Evolutionary conservation across 2,113 vertebrate species (phyloP).

Genomic region (Desmodus rotundus): DNA sequence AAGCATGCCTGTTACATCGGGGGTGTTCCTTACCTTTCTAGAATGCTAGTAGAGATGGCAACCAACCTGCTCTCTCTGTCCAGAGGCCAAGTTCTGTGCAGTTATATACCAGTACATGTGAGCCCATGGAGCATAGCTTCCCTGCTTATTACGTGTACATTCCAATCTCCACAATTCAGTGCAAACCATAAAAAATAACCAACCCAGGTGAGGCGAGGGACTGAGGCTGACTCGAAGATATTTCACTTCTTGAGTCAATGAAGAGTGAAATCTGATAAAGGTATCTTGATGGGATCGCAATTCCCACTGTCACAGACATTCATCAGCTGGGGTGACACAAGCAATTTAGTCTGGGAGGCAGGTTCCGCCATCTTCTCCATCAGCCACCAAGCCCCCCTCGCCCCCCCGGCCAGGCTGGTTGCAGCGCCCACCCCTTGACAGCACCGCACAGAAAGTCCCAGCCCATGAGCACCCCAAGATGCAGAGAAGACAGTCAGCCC

Average conservation of each 20-base stretch:
- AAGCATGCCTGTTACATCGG: not conserved
- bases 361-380: not conserved
- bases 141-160: not conserved
- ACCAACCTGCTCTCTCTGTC: not conserved
- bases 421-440: not conserved
- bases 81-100: not conserved
- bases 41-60: not conserved
- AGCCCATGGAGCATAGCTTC: not conserved
- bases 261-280: slow-evolving; percentile 37
- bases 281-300: not conserved
- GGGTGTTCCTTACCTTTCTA: not conserved
- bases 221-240: slow-evolving; percentile 8
- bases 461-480: not conserved
- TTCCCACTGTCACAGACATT: not conserved
- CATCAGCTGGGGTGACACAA: not conserved
- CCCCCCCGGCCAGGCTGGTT: not conserved
- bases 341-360: not conserved
- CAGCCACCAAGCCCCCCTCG: not conserved
- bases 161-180: not conserved
- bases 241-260: slow-evolving; percentile 37
- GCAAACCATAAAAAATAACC: slow-evolving; percentile 12
- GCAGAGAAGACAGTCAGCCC: not conserved
- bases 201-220: not conserved
- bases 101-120: not conserved
- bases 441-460: not conserved